Conservation (phyloP, 2,888 invertebrate species). For the Diaprepes abbreviatus region DNA sequence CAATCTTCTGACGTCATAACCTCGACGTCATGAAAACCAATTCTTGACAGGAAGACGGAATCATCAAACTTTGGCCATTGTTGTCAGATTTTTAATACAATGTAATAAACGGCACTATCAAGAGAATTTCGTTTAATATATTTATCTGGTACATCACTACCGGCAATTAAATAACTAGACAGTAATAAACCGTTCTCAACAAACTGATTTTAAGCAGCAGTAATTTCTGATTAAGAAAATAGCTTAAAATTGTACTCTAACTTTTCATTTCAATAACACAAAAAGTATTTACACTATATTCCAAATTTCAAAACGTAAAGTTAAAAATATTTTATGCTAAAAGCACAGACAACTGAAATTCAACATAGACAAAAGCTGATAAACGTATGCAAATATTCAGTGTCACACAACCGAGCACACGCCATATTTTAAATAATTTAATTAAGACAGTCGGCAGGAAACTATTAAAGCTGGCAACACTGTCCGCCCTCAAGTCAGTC, state of each 20-base stretch:
- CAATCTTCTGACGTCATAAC: constrained; percentile 43
- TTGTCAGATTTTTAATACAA: constrained; percentile 1
- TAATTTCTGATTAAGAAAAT: too few relatives aligned
- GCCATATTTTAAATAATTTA: constrained; percentile 28
- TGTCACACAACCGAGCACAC: constrained; percentile 22
- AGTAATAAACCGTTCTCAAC: not conserved
- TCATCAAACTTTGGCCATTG: not conserved
- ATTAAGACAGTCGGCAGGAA: constrained; percentile 26
- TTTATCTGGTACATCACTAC: not conserved
- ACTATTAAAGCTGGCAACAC: constrained; percentile 37
- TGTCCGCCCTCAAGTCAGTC: constrained; percentile 31
- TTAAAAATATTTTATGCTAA: constrained; percentile 8
- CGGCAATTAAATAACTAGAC: not conserved
- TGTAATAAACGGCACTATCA: not conserved
- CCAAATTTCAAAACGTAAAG: not conserved
- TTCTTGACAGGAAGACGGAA: not conserved
- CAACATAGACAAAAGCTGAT: constrained; percentile 35
- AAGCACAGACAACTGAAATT: not conserved
- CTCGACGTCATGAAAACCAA: constrained; percentile 16
- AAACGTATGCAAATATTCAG: constrained; percentile 45
- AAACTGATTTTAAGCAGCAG: not conserved
- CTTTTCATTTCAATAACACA: not conserved
- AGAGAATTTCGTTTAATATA: too few relatives aligned
- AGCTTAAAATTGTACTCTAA: too few relatives aligned
- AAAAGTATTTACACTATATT: not conserved